These are phyloP conservation scores for Lasioglossum albipes DNA, from an alignment of 1,140 invertebrate genomes.

Conservation along the genomic window DNA sequence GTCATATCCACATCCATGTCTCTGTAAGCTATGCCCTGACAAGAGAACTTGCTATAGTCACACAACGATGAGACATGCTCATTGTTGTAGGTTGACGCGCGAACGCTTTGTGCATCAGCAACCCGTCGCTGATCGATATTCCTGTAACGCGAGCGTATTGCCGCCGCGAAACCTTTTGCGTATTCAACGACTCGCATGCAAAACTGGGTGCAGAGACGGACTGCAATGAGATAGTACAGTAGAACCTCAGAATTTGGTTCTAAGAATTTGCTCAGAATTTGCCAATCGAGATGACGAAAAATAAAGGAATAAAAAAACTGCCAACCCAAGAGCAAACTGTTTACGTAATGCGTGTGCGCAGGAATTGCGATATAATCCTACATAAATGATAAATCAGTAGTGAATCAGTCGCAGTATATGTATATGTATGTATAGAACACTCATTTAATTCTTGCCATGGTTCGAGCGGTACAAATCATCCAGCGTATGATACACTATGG, in stretches of 20 bases:
- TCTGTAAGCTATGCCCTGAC: background rate
- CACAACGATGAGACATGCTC: background rate
- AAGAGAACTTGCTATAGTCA: background rate
- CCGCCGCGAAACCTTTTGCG: background rate
- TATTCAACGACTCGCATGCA: background rate
- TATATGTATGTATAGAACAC: background rate
- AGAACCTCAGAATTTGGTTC: too few species aligned
- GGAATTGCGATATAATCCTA: background rate
- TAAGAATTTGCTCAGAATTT: too few species aligned
- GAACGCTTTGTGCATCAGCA: background rate
- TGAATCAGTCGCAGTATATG: background rate
- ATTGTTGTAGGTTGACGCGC: background rate
- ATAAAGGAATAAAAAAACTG: background rate
- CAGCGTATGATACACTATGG: background rate
- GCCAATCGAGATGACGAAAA: too few species aligned
- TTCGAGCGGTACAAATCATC: background rate
- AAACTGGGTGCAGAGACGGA: background rate
- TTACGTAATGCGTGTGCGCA: background rate
- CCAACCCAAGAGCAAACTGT: background rate
- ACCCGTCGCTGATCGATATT: conserved; percentile 27
- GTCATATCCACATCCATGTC: background rate
- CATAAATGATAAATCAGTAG: background rate
- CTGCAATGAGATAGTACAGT: too few species aligned
- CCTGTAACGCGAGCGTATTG: background rate
- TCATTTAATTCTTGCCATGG: background rate